phyloP scores from a whole-genome alignment of 2,888 invertebrate species.

The Trichopria drosophilae region DNA sequence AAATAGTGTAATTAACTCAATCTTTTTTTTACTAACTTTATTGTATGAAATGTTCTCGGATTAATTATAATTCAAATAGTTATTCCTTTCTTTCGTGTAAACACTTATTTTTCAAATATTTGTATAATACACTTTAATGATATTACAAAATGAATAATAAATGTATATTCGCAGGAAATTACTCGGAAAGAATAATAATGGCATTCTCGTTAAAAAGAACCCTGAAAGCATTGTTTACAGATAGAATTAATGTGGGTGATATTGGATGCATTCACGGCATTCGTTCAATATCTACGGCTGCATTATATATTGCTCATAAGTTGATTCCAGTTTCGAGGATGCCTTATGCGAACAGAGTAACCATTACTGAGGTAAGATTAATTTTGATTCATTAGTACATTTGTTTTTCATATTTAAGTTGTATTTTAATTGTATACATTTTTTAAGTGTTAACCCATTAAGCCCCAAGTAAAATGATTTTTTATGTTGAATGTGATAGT shows the following conservation, averaged over 20 bases:
- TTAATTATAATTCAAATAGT: too few species aligned
- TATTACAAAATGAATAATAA: too few species aligned
- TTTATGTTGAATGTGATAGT: too few species aligned
- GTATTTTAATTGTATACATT: not conserved
- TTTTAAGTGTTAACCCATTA: too few species aligned
- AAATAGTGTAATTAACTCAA: too few species aligned
- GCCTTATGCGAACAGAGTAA: slow-evolving; percentile 67
- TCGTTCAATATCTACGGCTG: slow-evolving; percentile 67
- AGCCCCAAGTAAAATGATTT: too few species aligned
- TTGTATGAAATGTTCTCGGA: too few species aligned
- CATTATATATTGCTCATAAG: slow-evolving; percentile 69
- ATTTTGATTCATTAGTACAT: slow-evolving; percentile 9
- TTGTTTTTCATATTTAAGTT: too few species aligned
- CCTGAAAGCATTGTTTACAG: slow-evolving; percentile 62
- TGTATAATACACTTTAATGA: too few species aligned
- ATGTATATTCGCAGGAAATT: slow-evolving; percentile 49
- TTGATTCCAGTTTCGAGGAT: slow-evolving; percentile 66
- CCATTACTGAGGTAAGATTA: slow-evolving; percentile 65
- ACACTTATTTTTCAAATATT: too few species aligned
- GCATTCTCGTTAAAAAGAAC: slow-evolving; percentile 72
- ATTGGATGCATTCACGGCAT: slow-evolving; percentile 74
- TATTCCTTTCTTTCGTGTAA: too few species aligned
- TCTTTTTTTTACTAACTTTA: too few species aligned
- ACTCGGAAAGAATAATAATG: slow-evolving; percentile 58
- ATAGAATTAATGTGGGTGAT: slow-evolving; percentile 57